phyloP scores from a whole-genome alignment of 2,888 invertebrate species.

The Copidosoma aretas region DNA sequence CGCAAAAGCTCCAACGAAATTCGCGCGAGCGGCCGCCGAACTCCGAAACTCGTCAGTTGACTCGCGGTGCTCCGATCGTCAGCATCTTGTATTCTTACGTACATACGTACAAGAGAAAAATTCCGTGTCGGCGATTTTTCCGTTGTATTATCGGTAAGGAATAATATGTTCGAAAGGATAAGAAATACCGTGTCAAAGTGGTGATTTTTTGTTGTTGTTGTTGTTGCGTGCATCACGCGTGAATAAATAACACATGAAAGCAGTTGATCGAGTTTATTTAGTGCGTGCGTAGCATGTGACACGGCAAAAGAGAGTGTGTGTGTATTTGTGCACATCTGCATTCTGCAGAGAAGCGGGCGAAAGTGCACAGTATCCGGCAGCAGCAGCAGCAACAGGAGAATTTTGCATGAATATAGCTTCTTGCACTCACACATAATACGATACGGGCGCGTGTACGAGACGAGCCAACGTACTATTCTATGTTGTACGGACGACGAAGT shows the following conservation, averaged over 20 bases:
- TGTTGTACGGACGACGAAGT: not conserved
- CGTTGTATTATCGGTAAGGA: not conserved
- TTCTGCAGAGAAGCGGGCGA: not conserved
- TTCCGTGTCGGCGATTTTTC: not conserved
- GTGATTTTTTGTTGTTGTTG: too few relatives aligned
- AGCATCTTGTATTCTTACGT: constrained; percentile 2
- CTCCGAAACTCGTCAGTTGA: constrained; percentile 14
- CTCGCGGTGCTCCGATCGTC: constrained; percentile 33
- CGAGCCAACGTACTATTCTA: not conserved
- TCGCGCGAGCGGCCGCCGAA: constrained; percentile 10
- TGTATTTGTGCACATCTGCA: too few relatives aligned
- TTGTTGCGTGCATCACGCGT: too few relatives aligned
- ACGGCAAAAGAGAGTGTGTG: not conserved
- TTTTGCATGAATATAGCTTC: not conserved
- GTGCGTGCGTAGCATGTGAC: too few relatives aligned
- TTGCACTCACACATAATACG: not conserved
- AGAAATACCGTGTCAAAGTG: too few relatives aligned
- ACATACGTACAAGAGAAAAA: not conserved
- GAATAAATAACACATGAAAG: too few relatives aligned
- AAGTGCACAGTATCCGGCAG: constrained; percentile 1
- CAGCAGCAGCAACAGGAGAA: not conserved
- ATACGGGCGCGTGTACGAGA: not conserved
- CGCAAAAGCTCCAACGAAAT: constrained; percentile 24
- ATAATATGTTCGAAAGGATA: too few relatives aligned
- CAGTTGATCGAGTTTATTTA: too few relatives aligned